Percentiles rank a stretch among this genome's conserved stretches.
Evolutionary conservation across 2,888 invertebrate genomes (phyloP).

Genomic region (Hirtodrosophila histrioides): DNA sequence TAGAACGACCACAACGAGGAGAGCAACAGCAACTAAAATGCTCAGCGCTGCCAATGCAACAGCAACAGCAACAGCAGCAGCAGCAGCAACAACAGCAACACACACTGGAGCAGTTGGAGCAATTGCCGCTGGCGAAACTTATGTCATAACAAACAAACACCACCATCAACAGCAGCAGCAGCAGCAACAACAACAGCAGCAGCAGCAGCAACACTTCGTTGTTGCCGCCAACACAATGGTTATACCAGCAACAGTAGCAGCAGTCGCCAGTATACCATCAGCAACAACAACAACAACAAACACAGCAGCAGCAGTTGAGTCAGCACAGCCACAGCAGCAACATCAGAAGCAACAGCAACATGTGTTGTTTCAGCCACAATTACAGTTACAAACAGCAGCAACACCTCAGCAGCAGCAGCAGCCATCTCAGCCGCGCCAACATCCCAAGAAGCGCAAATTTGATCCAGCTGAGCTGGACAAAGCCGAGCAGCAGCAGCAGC

Average conservation of each 20-base stretch:
- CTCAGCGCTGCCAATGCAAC: slow-evolving; percentile 73
- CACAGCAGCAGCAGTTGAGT: slow-evolving; percentile 70
- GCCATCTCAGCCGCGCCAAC: slow-evolving; percentile 88
- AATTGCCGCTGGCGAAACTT: slow-evolving; percentile 66
- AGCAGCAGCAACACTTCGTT: slow-evolving; percentile 65
- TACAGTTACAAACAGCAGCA: slow-evolving; percentile 74
- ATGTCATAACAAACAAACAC: slow-evolving; percentile 74
- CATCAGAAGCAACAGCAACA: slow-evolving; percentile 93
- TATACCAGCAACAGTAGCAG: slow-evolving; percentile 72
- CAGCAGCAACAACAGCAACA: slow-evolving; percentile 45
- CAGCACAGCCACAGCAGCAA: slow-evolving; percentile 63
- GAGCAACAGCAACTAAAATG: slow-evolving; percentile 64
- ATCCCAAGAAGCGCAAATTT: slow-evolving; percentile 94
- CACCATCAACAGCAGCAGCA: slow-evolving; percentile 17
- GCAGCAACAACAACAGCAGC: slow-evolving; percentile 29
- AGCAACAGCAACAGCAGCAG: slow-evolving; percentile 47
- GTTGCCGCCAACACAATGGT: slow-evolving; percentile 81
- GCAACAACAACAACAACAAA: slow-evolving; percentile 82
- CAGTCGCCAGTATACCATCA: slow-evolving; percentile 85
- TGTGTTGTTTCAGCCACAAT: slow-evolving; percentile 72
- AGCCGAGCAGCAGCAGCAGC: slow-evolving; percentile 70
- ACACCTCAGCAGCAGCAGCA: slow-evolving; percentile 86
- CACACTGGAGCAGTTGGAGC: slow-evolving; percentile 49
- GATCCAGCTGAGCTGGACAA: slow-evolving; percentile 84
- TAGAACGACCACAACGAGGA: slow-evolving; percentile 43